A percentile compares a stretch with the other conserved stretches of the same genome.
Conservation (phyloP, 1,140 invertebrate species). For the Adelges cooleyi region DNA sequence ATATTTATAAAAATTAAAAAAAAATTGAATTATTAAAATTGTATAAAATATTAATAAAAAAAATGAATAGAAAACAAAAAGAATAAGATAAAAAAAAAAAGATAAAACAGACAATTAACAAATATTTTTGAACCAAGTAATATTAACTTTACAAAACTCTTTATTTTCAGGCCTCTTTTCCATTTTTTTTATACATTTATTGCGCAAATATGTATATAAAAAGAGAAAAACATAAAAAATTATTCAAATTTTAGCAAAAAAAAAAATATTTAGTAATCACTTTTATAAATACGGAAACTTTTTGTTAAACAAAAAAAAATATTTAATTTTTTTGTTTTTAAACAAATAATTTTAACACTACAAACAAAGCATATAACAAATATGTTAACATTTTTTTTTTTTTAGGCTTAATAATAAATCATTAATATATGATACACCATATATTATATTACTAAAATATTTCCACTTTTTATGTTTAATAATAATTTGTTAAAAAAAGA, state of each 20-base stretch:
- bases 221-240: not conserved
- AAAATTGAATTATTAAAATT: too few species aligned
- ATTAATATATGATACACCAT: not conserved
- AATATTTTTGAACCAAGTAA: not conserved
- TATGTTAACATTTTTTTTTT: conserved; percentile 20
- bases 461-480: conserved; percentile 3
- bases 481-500: conserved; percentile 23
- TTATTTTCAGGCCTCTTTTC: conserved; percentile 9
- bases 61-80: too few species aligned
- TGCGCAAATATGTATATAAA: conserved; percentile 5
- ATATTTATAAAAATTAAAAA: too few species aligned
- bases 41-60: too few species aligned
- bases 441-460: conserved; percentile 18
- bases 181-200: not conserved
- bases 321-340: too few species aligned
- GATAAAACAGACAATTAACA: conserved; percentile 16
- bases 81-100: conserved; percentile 5
- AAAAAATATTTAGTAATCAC: too few species aligned
- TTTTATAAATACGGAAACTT: too few species aligned
- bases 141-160: too few species aligned
- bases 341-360: not conserved
- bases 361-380: conserved; percentile 4
- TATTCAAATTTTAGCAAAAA: too few species aligned
- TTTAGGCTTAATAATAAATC: conserved; percentile 18
- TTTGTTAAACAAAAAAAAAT: too few species aligned